Conservation (phyloP, 2,888 invertebrate species). For the Erynnis tages region DNA sequence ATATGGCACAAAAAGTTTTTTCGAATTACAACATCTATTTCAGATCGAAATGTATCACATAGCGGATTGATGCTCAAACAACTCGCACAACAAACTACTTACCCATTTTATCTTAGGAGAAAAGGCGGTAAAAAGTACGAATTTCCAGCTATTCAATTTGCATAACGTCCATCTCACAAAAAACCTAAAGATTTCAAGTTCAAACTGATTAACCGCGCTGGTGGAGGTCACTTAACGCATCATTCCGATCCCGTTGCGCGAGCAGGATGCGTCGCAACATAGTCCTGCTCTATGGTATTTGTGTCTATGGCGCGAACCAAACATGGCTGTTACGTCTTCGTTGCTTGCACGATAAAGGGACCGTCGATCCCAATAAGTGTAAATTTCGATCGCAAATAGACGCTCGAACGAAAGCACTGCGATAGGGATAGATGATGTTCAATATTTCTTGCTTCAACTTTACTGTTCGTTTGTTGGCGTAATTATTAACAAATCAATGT, state of each 20-base stretch:
- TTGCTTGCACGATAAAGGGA: constrained; percentile 9
- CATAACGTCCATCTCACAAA: constrained; percentile 1
- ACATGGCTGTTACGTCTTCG: constrained; percentile 21
- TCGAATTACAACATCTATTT: too few relatives aligned
- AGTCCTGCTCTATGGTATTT: constrained; percentile 24
- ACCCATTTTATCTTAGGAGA: too few relatives aligned
- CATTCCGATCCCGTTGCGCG: constrained; percentile 28
- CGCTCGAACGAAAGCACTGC: too few relatives aligned
- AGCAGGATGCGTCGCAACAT: constrained; percentile 32
- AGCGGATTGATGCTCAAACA: too few relatives aligned
- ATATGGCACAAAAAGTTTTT: too few relatives aligned
- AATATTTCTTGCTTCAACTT: too few relatives aligned
- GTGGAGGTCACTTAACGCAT: constrained; percentile 19
- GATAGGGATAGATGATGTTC: too few relatives aligned
- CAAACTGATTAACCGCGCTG: constrained; percentile 21
- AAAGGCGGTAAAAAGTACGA: too few relatives aligned
- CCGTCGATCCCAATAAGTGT: neutral
- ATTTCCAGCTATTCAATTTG: constrained; percentile 7
- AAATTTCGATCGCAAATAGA: neutral
- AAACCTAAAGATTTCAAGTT: constrained; percentile 24
- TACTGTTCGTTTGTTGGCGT: too few relatives aligned
- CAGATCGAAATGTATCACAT: too few relatives aligned
- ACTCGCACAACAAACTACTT: too few relatives aligned
- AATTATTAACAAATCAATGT: too few relatives aligned
- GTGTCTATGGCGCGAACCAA: constrained; percentile 30